These are phyloP conservation scores for Umimayanthus chanpuru DNA, from an alignment of 92 coral and sea anemone species.

Conservation along the genomic window DNA sequence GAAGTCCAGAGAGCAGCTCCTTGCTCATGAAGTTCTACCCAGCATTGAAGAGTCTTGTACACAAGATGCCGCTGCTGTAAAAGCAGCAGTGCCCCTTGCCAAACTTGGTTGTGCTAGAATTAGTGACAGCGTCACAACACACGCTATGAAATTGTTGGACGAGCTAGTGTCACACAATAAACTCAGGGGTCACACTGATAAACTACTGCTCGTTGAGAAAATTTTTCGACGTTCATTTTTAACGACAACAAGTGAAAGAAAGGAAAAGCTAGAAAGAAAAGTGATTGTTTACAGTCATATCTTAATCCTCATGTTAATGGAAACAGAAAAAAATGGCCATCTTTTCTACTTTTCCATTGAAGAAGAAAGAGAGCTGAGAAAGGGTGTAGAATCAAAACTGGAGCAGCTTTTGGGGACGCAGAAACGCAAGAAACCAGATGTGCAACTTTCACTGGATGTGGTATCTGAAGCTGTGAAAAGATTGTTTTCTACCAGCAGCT, in stretches of 20 bases:
- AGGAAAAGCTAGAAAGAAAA: neutral
- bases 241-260: neutral
- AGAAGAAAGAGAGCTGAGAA: neutral
- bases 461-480: conserved; percentile 6
- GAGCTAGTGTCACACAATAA: conserved; percentile 19
- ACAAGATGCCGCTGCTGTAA: neutral
- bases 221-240: neutral
- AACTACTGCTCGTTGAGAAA: conserved; percentile 8
- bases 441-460: neutral
- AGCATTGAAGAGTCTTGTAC: neutral
- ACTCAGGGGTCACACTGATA: neutral
- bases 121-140: neutral
- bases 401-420: neutral
- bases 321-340: neutral
- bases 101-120: conserved; percentile 25
- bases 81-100: neutral
- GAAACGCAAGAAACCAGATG: neutral
- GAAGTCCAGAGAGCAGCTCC: neutral
- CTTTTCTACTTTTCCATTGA: neutral
- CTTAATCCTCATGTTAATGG: neutral
- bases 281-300: conserved; percentile 4
- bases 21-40: conserved; percentile 15
- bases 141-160: neutral
- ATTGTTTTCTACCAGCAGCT: neutral
- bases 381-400: neutral